phyloP scores from a whole-genome alignment of 2,888 invertebrate species.

The Ophioninae sp. region DNA sequence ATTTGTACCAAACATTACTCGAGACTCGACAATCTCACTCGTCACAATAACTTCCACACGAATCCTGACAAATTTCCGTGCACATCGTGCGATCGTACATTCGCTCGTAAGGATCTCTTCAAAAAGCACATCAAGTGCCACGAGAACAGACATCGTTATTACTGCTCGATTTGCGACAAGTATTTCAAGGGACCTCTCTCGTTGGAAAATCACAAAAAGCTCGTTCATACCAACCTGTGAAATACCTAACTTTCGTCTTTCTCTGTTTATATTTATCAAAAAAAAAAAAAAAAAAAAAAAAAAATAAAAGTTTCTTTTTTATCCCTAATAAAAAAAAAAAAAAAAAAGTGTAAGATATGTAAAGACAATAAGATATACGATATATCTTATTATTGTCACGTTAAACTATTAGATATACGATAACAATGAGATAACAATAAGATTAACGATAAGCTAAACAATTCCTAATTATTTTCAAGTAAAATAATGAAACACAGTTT shows the following conservation, averaged over 20 bases:
- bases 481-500: too few relatives aligned
- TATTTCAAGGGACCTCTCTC: constrained; percentile 75
- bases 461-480: too few relatives aligned
- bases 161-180: constrained; percentile 74
- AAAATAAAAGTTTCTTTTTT: background rate
- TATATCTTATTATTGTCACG: too few relatives aligned
- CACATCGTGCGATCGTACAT: constrained; percentile 75
- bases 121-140: constrained; percentile 78
- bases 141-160: constrained; percentile 74
- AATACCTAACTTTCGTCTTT: background rate
- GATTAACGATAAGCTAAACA: too few relatives aligned
- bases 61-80: constrained; percentile 78
- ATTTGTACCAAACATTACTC: constrained; percentile 77
- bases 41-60: constrained; percentile 77
- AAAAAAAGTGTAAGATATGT: too few relatives aligned
- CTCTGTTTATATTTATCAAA: background rate
- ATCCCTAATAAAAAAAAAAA: too few relatives aligned
- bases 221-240: constrained; percentile 61
- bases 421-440: too few relatives aligned
- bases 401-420: too few relatives aligned
- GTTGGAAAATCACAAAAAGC: constrained; percentile 71
- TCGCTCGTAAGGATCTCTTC: constrained; percentile 76
- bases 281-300: background rate
- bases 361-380: too few relatives aligned
- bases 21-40: constrained; percentile 75